Evolutionary conservation across 2,113 vertebrate genomes (phyloP).

Genomic region (Axis porcinus): DNA sequence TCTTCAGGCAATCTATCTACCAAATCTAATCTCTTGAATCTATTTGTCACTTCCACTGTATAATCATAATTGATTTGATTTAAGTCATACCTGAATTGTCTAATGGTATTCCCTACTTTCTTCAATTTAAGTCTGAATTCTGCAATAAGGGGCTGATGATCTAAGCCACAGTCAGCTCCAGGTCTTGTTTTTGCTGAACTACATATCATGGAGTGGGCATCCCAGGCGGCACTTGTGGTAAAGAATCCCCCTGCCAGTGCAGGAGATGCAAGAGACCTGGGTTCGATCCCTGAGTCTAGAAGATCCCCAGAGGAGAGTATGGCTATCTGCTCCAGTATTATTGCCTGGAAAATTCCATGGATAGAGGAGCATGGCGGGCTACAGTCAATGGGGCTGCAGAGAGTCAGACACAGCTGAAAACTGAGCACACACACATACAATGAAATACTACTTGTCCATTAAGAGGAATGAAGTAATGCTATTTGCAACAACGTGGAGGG

Average conservation of each 20-base stretch:
- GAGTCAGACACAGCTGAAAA: neutral
- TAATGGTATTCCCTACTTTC: neutral
- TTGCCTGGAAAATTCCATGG: neutral
- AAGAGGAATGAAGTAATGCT: neutral
- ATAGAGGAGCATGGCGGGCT: accelerated
- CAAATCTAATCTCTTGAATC: neutral
- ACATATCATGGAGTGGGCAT: neutral
- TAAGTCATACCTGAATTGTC: neutral
- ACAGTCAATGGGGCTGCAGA: neutral
- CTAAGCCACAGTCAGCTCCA: neutral
- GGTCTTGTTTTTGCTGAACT: neutral
- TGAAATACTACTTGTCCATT: neutral
- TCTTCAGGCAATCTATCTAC: neutral
- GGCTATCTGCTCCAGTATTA: neutral
- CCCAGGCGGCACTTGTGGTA: neutral
- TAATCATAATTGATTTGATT: neutral
- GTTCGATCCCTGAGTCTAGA: neutral
- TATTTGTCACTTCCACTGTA: neutral
- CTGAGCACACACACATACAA: neutral
- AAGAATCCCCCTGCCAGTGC: neutral
- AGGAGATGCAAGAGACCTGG: neutral
- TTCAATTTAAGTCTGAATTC: neutral
- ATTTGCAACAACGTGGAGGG: neutral
- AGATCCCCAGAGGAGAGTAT: neutral
- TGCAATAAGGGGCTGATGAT: neutral